Percentiles rank a stretch among this genome's conserved stretches.
Conservation (phyloP, 1,140 invertebrate species). For the Zophobas atratus region DNA sequence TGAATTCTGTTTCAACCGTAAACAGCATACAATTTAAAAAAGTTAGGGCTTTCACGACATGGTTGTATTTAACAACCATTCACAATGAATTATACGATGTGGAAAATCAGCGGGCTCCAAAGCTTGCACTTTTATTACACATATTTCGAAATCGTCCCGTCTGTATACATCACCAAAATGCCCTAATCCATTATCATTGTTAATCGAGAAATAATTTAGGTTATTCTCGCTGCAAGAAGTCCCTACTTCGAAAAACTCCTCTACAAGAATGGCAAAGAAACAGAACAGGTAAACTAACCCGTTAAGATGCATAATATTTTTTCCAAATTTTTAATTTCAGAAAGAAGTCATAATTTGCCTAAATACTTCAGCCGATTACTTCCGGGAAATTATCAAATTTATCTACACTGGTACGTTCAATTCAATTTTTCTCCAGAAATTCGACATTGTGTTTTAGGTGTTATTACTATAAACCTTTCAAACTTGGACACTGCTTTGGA, state of each 20-base stretch:
- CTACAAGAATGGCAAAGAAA: not conserved
- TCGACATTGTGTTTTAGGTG: conserved; percentile 47
- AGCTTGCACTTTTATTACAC: too few relatives aligned
- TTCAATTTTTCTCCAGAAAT: not conserved
- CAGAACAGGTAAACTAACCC: not conserved
- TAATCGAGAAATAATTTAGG: not conserved
- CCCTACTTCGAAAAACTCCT: not conserved
- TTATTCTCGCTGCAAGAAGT: not conserved
- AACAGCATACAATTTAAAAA: too few relatives aligned
- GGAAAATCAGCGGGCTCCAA: too few relatives aligned
- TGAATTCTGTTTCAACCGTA: too few relatives aligned
- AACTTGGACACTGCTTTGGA: not conserved
- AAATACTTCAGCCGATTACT: conserved; percentile 85
- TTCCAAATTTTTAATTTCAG: conserved; percentile 62
- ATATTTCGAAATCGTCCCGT: not conserved
- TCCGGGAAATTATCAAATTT: conserved; percentile 90
- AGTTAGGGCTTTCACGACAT: too few relatives aligned
- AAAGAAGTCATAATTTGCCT: conserved; percentile 83
- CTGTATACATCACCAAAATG: not conserved
- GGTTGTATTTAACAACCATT: too few relatives aligned
- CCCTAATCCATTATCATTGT: not conserved
- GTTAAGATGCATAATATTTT: not conserved
- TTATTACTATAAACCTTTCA: conserved; percentile 4
- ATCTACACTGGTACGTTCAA: conserved; percentile 85
- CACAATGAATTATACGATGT: too few relatives aligned